These are phyloP conservation scores for Cancer borealis DNA, from an alignment of 2,888 invertebrate genomes.

Conservation along the genomic window DNA sequence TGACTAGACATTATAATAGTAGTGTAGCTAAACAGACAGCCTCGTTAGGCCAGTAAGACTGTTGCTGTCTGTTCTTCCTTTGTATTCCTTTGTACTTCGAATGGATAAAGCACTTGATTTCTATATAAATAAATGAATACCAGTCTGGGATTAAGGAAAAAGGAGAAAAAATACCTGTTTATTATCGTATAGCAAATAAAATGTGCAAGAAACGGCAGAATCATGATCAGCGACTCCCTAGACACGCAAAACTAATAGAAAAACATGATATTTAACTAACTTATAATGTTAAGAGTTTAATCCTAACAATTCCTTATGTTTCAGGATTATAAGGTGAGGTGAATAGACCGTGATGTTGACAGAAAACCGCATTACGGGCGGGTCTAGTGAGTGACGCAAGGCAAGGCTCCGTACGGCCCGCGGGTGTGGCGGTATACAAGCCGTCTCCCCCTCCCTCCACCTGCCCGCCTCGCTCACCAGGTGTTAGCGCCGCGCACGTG, in stretches of 20 bases:
- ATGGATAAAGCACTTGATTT: background rate
- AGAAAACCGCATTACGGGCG: background rate
- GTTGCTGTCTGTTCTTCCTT: no score
- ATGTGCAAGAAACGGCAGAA: background rate
- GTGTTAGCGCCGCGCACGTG: constrained; percentile 2
- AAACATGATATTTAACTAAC: background rate
- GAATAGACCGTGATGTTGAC: background rate
- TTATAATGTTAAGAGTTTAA: background rate
- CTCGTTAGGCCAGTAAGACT: no score
- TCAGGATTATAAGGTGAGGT: constrained; percentile 38
- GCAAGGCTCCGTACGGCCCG: background rate
- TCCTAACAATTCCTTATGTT: background rate
- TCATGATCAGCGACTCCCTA: background rate
- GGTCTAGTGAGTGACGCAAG: background rate
- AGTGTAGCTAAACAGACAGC: no score
- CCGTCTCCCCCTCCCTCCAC: background rate
- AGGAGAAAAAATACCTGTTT: background rate
- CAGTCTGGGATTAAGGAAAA: background rate
- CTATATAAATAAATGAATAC: background rate
- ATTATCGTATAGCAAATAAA: background rate
- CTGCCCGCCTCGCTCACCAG: background rate
- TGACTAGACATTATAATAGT: no score
- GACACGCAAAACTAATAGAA: background rate
- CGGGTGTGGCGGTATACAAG: background rate
- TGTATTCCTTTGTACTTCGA: background rate